A percentile compares a stretch with the other conserved stretches of the same genome.
phyloP scores from a whole-genome alignment of 2,113 vertebrate genomes.

The Osmerus eperlanus region DNA sequence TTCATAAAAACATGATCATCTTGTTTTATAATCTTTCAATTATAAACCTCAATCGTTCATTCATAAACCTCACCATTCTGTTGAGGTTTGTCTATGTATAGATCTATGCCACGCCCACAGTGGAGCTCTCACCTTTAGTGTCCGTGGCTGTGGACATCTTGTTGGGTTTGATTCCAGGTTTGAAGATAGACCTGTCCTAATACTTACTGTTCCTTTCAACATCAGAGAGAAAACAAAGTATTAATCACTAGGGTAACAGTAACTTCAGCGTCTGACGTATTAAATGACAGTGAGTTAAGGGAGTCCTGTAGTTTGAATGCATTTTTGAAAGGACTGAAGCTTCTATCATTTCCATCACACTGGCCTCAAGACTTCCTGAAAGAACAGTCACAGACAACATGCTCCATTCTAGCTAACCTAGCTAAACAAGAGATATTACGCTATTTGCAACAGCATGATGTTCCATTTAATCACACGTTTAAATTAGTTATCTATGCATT shows the following conservation, averaged over 20 bases:
- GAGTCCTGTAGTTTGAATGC: too few relatives aligned
- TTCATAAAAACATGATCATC: too few relatives aligned
- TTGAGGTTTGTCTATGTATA: too few relatives aligned
- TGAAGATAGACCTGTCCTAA: neutral
- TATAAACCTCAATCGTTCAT: too few relatives aligned
- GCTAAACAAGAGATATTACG: neutral
- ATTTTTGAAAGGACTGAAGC: too few relatives aligned
- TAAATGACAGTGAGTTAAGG: too few relatives aligned
- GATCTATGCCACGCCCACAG: neutral
- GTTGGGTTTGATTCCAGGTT: neutral
- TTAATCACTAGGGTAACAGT: neutral
- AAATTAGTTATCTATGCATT: too few relatives aligned
- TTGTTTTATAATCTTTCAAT: too few relatives aligned
- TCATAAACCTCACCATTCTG: too few relatives aligned
- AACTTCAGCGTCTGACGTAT: too few relatives aligned
- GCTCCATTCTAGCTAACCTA: neutral
- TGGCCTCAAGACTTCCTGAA: neutral
- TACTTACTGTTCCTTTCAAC: neutral
- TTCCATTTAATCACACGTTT: too few relatives aligned
- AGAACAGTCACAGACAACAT: neutral
- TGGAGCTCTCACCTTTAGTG: slow-evolving; percentile 38
- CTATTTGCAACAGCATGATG: too few relatives aligned
- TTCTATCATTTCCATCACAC: neutral
- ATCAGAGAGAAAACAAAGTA: neutral
- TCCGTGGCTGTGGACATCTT: slow-evolving; percentile 37